Evolutionary conservation across 1,140 invertebrate genomes (phyloP).

Genomic region (Propsilocerus akamusi): DNA sequence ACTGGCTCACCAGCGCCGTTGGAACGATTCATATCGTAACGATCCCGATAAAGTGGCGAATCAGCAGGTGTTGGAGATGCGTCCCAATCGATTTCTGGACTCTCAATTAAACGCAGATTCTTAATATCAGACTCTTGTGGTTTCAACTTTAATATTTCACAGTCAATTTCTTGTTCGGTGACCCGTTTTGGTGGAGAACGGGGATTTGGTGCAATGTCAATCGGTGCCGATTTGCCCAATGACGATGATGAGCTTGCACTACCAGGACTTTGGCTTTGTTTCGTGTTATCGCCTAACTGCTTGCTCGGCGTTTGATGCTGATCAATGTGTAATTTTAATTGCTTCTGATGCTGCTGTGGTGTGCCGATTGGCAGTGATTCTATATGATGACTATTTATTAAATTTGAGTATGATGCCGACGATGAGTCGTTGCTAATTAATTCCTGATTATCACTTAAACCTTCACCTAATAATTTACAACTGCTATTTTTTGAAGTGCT

Average conservation of each 20-base stretch:
- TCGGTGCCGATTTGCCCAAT: constrained; percentile 22
- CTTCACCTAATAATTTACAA: constrained; percentile 1
- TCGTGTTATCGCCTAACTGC: constrained; percentile 10
- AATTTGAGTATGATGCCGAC: background rate
- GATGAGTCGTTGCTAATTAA: background rate
- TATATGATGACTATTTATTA: background rate
- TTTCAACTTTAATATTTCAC: constrained; percentile 20
- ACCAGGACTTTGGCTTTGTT: background rate
- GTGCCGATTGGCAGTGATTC: background rate
- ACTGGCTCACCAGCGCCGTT: constrained; percentile 16
- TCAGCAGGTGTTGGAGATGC: constrained; percentile 13
- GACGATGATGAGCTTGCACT: constrained; percentile 10
- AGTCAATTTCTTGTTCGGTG: constrained; percentile 18
- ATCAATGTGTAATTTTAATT: too few relatives aligned
- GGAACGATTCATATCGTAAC: constrained; percentile 9
- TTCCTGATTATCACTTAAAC: background rate
- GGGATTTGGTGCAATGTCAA: constrained; percentile 20
- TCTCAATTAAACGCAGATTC: constrained; percentile 19
- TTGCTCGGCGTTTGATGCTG: constrained; percentile 8
- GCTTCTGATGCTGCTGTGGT: background rate
- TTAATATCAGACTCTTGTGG: constrained; percentile 21
- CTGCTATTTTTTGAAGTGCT: background rate
- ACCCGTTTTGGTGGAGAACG: constrained; percentile 11
- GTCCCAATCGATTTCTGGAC: constrained; percentile 17
- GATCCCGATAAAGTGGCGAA: background rate